Base-by-base conservation (phyloP, 2,888 invertebrate species). In the Scrobipalpa costella region DNA sequence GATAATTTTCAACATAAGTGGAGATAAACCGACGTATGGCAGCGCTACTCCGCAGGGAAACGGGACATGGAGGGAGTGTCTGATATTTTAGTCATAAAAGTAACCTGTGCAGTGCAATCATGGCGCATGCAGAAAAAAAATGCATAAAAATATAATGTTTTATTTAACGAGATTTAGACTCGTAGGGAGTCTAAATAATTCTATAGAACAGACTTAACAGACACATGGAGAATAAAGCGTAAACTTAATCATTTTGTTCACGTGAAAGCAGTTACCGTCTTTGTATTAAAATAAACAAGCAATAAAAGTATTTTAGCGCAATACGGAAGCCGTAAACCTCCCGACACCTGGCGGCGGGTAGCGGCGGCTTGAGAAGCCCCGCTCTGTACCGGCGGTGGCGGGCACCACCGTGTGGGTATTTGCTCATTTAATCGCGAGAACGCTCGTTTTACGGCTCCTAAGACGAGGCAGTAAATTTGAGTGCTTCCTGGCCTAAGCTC, bases 401-500 rank as follows among this genome's bases (percentile, higher is more conserved):
- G 40, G 40, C 13, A 40, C 36, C 13, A 15, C 44, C 44, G 44
- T 44, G 44, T n/a, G 34, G 13, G 33, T 33, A 15, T 27, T 34
- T n/a, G 21, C 9, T 71, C 69, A 73, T 66, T 72, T 73, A 81
- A 80, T 83, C 77, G 72, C 74, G 73, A 73, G 75, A 73, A 73
- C 81, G 83, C 72, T 77, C 72, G 75, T 83, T 85, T 86, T 85
- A 86, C 84, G 78, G 84, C 72, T 75, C 68, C 68, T 68, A 76
- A 83, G 81, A 79, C 78, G 79, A 73, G 70, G 80, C 76, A 77
- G 82, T 84, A 81, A 86, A 86, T 83, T 83, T 80, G 78, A 85
- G 82, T 80, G 80, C 75, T 75, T 66, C 77, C 77, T 72, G 74
- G 67, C 72, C 74, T 81, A 75, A 83, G 81, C 79, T 71, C 68